These are phyloP conservation scores for Acholoe squamosa DNA, from an alignment of 2,888 invertebrate species.

Conservation along the genomic window DNA sequence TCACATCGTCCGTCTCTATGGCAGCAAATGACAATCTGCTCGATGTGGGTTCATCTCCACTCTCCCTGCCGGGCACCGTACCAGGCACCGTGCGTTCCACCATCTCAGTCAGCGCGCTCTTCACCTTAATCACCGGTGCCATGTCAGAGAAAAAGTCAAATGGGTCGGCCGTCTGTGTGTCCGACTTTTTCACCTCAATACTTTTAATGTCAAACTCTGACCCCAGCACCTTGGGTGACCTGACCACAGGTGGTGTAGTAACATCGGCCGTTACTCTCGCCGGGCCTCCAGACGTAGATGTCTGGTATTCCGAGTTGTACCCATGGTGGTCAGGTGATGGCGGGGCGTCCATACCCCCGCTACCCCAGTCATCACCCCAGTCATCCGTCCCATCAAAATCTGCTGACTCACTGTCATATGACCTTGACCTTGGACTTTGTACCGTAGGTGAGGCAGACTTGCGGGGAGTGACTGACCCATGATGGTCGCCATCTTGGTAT, in stretches of 20 bases:
- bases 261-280: neutral
- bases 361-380: slow-evolving; percentile 20
- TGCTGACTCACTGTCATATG: neutral
- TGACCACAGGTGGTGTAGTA: neutral
- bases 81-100: neutral
- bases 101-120: slow-evolving; percentile 24
- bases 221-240: neutral
- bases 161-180: neutral
- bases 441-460: slow-evolving; percentile 26
- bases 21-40: neutral
- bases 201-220: slow-evolving; percentile 40
- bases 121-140: slow-evolving; percentile 23
- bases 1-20: neutral
- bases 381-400: neutral
- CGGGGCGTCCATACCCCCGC: neutral
- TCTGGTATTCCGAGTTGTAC: neutral
- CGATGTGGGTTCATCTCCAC: no score
- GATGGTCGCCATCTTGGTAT: slow-evolving; percentile 45
- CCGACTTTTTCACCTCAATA: slow-evolving; percentile 4
- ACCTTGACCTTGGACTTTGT: neutral
- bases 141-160: slow-evolving; percentile 50
- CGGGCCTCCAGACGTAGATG: neutral
- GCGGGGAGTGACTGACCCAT: neutral
- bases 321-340: neutral
- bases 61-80: neutral